These are phyloP conservation scores for Bellardia bayeri DNA, from an alignment of 2,888 invertebrate species.

Conservation along the genomic window DNA sequence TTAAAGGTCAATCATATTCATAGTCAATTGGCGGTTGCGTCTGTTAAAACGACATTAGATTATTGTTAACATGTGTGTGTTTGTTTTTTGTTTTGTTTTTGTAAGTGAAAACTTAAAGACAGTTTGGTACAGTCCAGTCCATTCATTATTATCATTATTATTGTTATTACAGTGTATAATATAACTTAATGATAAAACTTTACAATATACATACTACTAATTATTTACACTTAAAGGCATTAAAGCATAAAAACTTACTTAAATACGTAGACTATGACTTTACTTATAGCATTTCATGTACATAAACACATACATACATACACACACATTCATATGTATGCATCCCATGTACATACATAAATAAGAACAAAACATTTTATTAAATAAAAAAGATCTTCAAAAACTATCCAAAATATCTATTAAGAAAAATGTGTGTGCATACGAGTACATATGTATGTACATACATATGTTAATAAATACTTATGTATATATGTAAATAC, in stretches of 20 bases:
- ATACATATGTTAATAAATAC: no score
- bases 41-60: conserved; percentile 16
- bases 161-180: no score
- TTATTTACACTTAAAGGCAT: conserved; percentile 36
- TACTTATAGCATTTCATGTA: background rate
- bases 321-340: background rate
- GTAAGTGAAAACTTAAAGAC: background rate
- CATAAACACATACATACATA: background rate
- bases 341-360: background rate
- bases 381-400: background rate
- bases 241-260: background rate
- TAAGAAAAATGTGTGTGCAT: background rate
- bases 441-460: no score
- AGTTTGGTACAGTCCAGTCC: conserved; percentile 23
- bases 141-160: background rate
- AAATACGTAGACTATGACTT: background rate
- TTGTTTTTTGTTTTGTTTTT: background rate
- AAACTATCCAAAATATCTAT: background rate
- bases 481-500: no score
- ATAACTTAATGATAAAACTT: conserved; percentile 15
- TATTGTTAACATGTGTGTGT: conserved; percentile 1
- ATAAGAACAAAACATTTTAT: background rate
- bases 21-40: background rate
- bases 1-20: conserved; percentile 43
- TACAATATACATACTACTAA: conserved; percentile 22